Evolutionary conservation across 2,888 invertebrate species (phyloP).

Genomic region (Mesorhabditis spiculigera): DNA sequence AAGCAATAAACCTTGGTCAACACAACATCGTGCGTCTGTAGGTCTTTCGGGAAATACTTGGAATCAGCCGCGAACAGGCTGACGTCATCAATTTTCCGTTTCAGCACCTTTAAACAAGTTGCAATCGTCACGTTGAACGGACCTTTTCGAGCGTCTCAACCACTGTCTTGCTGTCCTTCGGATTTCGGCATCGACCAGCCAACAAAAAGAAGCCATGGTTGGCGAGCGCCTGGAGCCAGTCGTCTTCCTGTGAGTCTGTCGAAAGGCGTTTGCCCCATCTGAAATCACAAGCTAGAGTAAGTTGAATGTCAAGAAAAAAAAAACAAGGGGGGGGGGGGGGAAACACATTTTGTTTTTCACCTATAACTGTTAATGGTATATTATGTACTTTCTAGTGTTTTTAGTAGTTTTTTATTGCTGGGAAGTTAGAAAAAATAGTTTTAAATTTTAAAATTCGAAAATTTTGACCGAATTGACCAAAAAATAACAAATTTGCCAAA

Average conservation of each 20-base stretch:
- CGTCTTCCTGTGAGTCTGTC: constrained; percentile 27
- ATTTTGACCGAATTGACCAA: no score
- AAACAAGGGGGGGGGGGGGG: no score
- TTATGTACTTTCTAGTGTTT: no score
- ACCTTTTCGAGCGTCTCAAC: constrained; percentile 69
- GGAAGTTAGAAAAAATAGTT: no score
- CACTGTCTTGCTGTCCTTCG: constrained; percentile 79
- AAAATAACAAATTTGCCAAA: no score
- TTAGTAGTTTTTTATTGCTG: no score
- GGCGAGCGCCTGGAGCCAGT: constrained; percentile 29
- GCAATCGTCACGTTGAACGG: constrained; percentile 64
- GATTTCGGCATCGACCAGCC: constrained; percentile 83
- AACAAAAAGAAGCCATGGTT: constrained; percentile 77
- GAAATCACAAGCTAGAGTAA: constrained; percentile 3
- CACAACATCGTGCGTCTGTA: constrained; percentile 74
- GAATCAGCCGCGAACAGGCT: constrained; percentile 43
- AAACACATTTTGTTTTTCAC: no score
- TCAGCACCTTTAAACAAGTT: constrained; percentile 63
- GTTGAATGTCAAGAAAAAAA: no score
- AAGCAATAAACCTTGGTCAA: constrained; percentile 73
- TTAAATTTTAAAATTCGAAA: no score
- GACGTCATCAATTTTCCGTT: constrained; percentile 14
- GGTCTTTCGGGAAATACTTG: constrained; percentile 43
- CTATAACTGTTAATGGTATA: no score
- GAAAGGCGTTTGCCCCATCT: constrained; percentile 50